These are phyloP conservation scores for Triplophysa bombifrons DNA, from an alignment of 2,797 vertebrate species.

Conservation along the genomic window DNA sequence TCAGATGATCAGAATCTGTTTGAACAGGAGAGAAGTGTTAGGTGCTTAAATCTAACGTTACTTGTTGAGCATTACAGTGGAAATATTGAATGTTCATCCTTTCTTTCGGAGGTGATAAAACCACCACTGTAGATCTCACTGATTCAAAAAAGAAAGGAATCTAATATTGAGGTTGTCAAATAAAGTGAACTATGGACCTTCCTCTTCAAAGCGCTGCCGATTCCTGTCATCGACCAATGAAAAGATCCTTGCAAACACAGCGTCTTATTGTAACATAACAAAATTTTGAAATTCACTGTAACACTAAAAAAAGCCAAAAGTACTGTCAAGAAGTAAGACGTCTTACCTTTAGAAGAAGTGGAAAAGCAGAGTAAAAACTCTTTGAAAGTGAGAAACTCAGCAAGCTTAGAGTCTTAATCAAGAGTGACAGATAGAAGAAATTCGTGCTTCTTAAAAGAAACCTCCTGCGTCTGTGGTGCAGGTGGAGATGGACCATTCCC, in stretches of 20 bases:
- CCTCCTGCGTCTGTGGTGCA: constrained; percentile 6
- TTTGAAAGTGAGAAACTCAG: constrained; percentile 30
- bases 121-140: neutral
- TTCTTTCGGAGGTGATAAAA: neutral
- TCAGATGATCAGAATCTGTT: neutral
- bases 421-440: constrained; percentile 29
- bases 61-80: neutral
- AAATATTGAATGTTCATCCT: neutral
- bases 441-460: constrained; percentile 15
- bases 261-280: neutral
- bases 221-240: neutral
- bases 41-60: neutral
- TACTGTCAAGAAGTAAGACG: constrained; percentile 17
- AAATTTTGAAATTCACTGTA: neutral
- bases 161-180: neutral
- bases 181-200: neutral
- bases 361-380: constrained; percentile 18
- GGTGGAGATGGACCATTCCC: neutral
- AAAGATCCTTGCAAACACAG: neutral
- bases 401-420: constrained; percentile 32
- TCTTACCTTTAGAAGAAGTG: constrained; percentile 16
- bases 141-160: neutral
- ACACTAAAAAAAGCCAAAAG: neutral
- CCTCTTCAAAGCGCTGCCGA: neutral
- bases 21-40: neutral